These are phyloP conservation scores for Stichopus chloronotus DNA, from an alignment of 35 echinoderm and acorn worm species.

Conservation along the genomic window DNA sequence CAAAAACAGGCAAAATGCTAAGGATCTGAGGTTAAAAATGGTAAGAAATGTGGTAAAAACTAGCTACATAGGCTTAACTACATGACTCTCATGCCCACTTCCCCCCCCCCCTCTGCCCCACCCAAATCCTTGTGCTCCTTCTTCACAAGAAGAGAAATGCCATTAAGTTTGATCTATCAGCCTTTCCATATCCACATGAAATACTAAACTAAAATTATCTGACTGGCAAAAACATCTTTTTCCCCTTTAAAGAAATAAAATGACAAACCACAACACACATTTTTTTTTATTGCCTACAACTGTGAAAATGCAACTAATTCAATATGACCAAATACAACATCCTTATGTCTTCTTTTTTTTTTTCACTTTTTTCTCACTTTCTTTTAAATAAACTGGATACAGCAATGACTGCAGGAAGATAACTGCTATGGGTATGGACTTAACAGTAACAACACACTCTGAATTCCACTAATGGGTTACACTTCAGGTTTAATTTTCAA, in stretches of 20 bases:
- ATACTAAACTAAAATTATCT: constrained; percentile 36
- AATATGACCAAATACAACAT: constrained; percentile 1
- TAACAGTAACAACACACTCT: background rate
- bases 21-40: constrained; percentile 54
- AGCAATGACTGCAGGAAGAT: background rate
- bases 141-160: constrained; percentile 19
- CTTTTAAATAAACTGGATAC: background rate
- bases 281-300: constrained; percentile 48
- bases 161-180: constrained; percentile 35
- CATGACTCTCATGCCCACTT: background rate
- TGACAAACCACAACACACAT: constrained; percentile 44
- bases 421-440: constrained; percentile 2
- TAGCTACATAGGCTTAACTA: background rate
- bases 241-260: background rate
- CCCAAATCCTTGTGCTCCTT: background rate
- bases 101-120: background rate
- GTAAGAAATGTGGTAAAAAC: constrained; percentile 55
- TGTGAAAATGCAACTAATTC: constrained; percentile 43
- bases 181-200: constrained; percentile 45
- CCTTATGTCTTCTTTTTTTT: background rate
- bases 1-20: constrained; percentile 23
- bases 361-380: background rate
- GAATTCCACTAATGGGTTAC: background rate
- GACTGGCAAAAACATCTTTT: background rate
- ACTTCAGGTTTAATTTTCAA: background rate